Evolutionary conservation across 2,888 invertebrate genomes (phyloP).

Genomic region (Gortyna flavago): DNA sequence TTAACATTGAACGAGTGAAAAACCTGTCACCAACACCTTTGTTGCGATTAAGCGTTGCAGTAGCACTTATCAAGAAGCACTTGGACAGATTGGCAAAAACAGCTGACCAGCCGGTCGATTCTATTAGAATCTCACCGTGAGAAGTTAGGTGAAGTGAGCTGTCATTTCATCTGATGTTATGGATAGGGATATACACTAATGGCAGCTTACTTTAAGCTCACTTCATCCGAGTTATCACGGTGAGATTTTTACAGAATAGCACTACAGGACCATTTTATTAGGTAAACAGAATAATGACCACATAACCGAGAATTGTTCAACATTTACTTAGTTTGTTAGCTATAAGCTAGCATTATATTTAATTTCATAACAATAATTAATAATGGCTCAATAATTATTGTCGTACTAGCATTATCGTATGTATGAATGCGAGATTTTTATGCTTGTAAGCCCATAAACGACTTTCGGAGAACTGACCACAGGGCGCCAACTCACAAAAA

Average conservation of each 20-base stretch:
- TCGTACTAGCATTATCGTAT: slow-evolving; percentile 30
- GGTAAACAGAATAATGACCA: too few relatives aligned
- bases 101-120: too few relatives aligned
- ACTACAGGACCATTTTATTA: background rate
- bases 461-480: slow-evolving; percentile 49
- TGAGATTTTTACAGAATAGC: too few relatives aligned
- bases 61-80: too few relatives aligned
- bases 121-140: too few relatives aligned
- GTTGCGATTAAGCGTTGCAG: background rate
- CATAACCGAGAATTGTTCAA: background rate
- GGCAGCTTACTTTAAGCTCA: too few relatives aligned
- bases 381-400: slow-evolving; percentile 42
- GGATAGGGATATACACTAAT: too few relatives aligned
- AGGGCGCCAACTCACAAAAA: slow-evolving; percentile 59
- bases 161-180: too few relatives aligned
- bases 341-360: slow-evolving; percentile 7
- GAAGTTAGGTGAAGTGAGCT: too few relatives aligned
- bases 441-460: slow-evolving; percentile 46
- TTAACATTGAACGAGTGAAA: background rate
- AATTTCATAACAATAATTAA: slow-evolving; percentile 34
- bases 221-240: too few relatives aligned
- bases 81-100: background rate
- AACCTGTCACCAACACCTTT: too few relatives aligned
- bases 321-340: background rate
- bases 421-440: slow-evolving; percentile 35